Percentiles rank a stretch among this genome's conserved stretches.
These are phyloP conservation scores for Dryobates pubescens DNA, from an alignment of 2,797 vertebrate species.

Conservation along the genomic window DNA sequence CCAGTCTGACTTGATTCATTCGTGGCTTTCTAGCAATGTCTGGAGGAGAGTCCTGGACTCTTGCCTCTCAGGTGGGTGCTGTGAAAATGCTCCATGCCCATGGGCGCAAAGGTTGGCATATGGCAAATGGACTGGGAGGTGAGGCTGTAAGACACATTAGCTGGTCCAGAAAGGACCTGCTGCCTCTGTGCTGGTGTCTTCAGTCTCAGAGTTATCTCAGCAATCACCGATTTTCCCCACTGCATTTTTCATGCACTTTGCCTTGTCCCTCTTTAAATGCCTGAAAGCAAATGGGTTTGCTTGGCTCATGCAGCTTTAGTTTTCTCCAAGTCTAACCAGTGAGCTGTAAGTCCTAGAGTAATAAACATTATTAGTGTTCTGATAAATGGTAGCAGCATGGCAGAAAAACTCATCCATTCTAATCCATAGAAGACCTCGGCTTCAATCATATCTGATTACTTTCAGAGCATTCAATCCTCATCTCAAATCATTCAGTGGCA, in stretches of 20 bases:
- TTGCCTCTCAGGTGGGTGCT: neutral
- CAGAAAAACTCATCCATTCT: slow-evolving; percentile 15
- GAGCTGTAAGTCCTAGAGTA: slow-evolving; percentile 6
- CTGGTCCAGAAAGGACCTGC: neutral
- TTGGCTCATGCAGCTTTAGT: neutral
- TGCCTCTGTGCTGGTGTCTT: neutral
- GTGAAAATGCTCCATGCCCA: neutral
- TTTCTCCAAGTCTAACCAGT: neutral
- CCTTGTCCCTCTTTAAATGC: neutral
- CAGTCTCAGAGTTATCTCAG: neutral
- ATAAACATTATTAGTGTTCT: slow-evolving; percentile 53
- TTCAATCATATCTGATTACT: slow-evolving; percentile 53
- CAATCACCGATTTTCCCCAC: neutral
- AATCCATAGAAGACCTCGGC: slow-evolving; percentile 12
- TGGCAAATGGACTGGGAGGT: neutral
- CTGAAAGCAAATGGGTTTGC: neutral
- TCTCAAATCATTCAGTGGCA: slow-evolving; percentile 24
- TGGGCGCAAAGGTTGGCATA: neutral
- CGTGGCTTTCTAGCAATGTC: neutral
- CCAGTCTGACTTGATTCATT: neutral
- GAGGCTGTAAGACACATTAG: neutral
- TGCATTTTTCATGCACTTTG: neutral
- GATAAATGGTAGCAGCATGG: slow-evolving; percentile 21
- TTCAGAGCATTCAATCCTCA: slow-evolving; percentile 37
- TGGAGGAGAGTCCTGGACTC: rapidly evolving